Percentiles rank a stretch among this genome's conserved stretches.
Evolutionary conservation across 2,797 vertebrate genomes (phyloP).

Genomic region (Zenarchopterus dispar): DNA sequence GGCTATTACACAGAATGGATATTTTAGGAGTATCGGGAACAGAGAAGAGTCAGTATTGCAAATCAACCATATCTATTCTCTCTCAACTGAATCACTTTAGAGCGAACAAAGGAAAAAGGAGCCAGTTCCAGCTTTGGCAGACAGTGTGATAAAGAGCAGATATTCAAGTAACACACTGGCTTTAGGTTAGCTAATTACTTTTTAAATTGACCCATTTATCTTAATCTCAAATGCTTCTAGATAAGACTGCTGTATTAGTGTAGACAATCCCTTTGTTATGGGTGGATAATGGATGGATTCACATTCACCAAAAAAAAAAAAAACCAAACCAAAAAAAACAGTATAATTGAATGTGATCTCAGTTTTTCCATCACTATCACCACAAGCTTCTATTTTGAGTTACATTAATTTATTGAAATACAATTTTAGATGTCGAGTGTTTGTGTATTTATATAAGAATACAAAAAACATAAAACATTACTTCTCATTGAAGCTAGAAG

Average conservation of each 20-base stretch:
- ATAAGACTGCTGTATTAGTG: conserved; percentile 51
- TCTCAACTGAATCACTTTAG: conserved; percentile 61
- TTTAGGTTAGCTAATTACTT: conserved; percentile 69
- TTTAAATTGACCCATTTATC: conserved; percentile 75
- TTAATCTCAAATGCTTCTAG: conserved; percentile 64
- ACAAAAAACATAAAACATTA: no score
- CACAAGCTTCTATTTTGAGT: no score
- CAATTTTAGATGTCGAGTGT: no score
- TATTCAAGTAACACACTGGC: conserved; percentile 37
- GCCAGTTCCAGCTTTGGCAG: conserved; percentile 58
- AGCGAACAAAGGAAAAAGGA: conserved; percentile 64
- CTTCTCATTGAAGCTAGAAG: no score
- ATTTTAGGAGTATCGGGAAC: conserved; percentile 55
- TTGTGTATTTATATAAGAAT: no score
- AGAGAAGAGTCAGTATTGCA: conserved; percentile 67
- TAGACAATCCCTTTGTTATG: conserved; percentile 46
- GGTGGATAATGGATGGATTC: conserved; percentile 41
- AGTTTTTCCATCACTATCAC: no score
- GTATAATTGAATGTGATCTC: conserved; percentile 5
- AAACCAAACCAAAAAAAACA: no score
- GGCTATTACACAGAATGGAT: conserved; percentile 19
- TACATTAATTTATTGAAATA: no score
- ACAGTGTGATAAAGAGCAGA: conserved; percentile 52
- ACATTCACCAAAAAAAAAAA: conserved; percentile 11
- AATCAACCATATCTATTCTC: conserved; percentile 78